Conservation (phyloP, 2,797 vertebrate genomes). For the Cheirogaleus major region DNA sequence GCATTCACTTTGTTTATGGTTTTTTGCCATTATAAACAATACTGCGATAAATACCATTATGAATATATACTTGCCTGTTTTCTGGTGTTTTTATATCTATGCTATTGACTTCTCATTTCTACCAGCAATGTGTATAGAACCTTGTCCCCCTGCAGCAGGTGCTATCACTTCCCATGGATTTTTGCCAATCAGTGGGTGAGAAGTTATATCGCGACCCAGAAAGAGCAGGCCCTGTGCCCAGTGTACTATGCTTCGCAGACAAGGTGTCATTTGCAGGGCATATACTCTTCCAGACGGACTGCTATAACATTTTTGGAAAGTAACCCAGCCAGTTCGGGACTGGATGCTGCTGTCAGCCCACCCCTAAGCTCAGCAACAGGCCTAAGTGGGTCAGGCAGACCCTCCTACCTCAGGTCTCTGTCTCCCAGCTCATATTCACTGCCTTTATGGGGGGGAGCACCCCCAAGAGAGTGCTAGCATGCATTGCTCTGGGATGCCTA, state of each 20-base stretch:
- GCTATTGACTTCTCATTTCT: not conserved
- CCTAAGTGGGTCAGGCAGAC: not conserved
- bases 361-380: not conserved
- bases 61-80: not conserved
- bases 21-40: slow-evolving; percentile 30
- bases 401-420: not conserved
- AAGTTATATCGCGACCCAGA: not conserved
- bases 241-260: not conserved
- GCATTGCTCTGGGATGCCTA: not conserved
- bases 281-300: not conserved
- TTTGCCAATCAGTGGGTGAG: not conserved
- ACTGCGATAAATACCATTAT: not conserved
- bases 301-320: not conserved
- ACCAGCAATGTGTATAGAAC: not conserved
- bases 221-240: not conserved
- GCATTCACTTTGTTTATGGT: not conserved
- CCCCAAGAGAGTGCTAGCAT: not conserved
- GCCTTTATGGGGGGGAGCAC: not conserved
- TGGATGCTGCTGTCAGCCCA: not conserved
- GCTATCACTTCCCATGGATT: not conserved
- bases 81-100: not conserved
- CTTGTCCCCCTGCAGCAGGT: not conserved
- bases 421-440: not conserved
- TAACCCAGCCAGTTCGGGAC: not conserved
- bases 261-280: not conserved